Conservation (phyloP, 2,888 invertebrate species). For the Tholera decimalis region DNA sequence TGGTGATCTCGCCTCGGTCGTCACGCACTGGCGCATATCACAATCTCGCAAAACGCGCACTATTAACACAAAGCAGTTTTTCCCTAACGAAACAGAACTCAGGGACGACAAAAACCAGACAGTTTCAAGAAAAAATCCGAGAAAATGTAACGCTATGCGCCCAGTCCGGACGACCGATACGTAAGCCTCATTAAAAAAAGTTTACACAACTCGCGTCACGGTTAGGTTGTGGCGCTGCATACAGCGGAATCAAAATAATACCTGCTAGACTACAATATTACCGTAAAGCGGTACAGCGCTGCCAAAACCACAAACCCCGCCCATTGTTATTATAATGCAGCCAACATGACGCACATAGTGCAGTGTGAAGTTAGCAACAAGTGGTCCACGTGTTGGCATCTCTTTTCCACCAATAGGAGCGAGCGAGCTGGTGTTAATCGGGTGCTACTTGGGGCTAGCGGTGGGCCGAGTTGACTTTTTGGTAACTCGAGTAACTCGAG, state of each 20-base stretch:
- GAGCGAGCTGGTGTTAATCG: constrained; percentile 62
- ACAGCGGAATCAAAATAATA: constrained; percentile 45
- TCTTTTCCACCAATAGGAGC: constrained; percentile 64
- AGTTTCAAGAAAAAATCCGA: constrained; percentile 69
- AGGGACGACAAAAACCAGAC: constrained; percentile 61
- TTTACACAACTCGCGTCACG: constrained; percentile 83
- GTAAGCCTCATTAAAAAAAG: constrained; percentile 86
- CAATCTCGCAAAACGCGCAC: constrained; percentile 63
- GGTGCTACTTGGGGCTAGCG: constrained; percentile 58
- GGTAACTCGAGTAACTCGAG: too few relatives aligned
- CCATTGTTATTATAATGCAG: constrained; percentile 90
- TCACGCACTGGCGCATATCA: constrained; percentile 75
- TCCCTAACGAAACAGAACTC: constrained; percentile 51
- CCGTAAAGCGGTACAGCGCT: constrained; percentile 77
- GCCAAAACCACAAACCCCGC: constrained; percentile 69
- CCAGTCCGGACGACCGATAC: constrained; percentile 81
- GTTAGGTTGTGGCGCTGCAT: constrained; percentile 68
- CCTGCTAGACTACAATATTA: not conserved
- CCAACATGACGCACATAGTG: constrained; percentile 87
- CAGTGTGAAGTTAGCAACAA: constrained; percentile 80
- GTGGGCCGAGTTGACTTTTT: too few relatives aligned
- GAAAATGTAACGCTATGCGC: constrained; percentile 77
- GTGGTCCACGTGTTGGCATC: constrained; percentile 66
- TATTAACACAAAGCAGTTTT: constrained; percentile 53
- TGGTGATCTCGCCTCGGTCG: constrained; percentile 76